A percentile compares a stretch with the other conserved stretches of the same genome.
Evolutionary conservation across 2,113 vertebrate genomes (phyloP).

Genomic region (Plestiodon gilberti): DNA sequence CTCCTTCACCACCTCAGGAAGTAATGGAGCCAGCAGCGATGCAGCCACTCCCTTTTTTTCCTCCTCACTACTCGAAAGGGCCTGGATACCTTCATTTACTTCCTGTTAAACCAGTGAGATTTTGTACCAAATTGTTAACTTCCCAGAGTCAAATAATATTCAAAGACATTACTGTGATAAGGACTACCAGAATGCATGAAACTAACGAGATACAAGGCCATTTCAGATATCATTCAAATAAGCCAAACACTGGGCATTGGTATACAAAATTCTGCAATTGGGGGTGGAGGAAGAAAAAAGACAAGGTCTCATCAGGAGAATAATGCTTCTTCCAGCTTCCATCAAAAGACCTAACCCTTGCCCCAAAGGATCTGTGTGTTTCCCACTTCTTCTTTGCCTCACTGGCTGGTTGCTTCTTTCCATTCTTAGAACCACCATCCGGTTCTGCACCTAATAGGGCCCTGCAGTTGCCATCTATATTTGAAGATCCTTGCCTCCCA

Average conservation of each 20-base stretch:
- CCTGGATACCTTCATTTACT: constrained; percentile 92
- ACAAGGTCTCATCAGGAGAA: background rate
- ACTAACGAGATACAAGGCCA: background rate
- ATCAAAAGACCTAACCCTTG: background rate
- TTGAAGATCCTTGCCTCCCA: too few species aligned
- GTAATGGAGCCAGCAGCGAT: constrained; percentile 89
- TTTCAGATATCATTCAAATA: background rate
- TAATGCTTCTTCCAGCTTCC: background rate
- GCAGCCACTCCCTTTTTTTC: constrained; percentile 92
- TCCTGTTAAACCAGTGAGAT: constrained; percentile 78
- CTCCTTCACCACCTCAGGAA: constrained; percentile 91
- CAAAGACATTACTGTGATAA: background rate
- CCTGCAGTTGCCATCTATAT: too few species aligned
- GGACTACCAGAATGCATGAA: background rate
- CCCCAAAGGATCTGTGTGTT: background rate
- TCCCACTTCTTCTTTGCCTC: background rate
- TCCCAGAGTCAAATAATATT: background rate
- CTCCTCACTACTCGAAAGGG: constrained; percentile 91
- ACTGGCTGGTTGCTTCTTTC: too few species aligned
- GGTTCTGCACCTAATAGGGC: too few species aligned
- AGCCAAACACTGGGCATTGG: background rate
- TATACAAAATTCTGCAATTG: background rate
- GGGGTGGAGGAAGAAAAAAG: background rate
- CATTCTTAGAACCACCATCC: too few species aligned
- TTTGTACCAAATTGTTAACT: background rate